Conservation (phyloP, 2,113 vertebrate genomes). For the Pseudopodoces humilis region DNA sequence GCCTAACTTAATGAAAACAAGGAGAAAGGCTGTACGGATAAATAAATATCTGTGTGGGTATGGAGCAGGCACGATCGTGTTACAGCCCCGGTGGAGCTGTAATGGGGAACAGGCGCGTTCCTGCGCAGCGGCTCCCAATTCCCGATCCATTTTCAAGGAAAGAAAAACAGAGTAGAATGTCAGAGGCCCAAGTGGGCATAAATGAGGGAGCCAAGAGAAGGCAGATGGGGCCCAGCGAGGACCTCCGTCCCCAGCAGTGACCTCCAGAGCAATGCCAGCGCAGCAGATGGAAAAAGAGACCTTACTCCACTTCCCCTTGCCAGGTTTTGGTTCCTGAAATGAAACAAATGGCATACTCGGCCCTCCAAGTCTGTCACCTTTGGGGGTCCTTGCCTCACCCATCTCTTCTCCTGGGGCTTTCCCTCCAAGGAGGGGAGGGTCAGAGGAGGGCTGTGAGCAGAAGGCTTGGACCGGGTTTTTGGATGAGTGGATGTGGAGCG, state of each 20-base stretch:
- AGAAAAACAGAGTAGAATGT: slow-evolving; percentile 77
- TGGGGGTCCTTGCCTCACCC: neutral
- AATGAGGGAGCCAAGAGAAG: neutral
- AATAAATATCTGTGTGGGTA: slow-evolving; percentile 74
- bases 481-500: neutral
- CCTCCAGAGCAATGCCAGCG: neutral
- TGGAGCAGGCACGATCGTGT: slow-evolving; percentile 72
- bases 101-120: slow-evolving; percentile 81
- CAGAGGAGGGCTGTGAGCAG: neutral
- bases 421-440: neutral
- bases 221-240: slow-evolving; percentile 30
- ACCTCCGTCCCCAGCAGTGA: neutral
- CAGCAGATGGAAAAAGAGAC: slow-evolving; percentile 48
- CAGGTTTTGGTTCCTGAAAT: slow-evolving; percentile 26
- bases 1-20: slow-evolving; percentile 70
- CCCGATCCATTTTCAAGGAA: slow-evolving; percentile 78
- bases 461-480: neutral
- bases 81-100: slow-evolving; percentile 78
- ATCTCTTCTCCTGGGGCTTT: neutral
- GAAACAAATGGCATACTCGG: slow-evolving; percentile 12
- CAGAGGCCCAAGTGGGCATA: slow-evolving; percentile 61
- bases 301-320: neutral
- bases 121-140: slow-evolving; percentile 69
- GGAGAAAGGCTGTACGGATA: slow-evolving; percentile 67
- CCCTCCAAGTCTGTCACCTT: slow-evolving; percentile 6